Conservation (phyloP, 2,797 vertebrate genomes). For the Nannoperca australis region DNA sequence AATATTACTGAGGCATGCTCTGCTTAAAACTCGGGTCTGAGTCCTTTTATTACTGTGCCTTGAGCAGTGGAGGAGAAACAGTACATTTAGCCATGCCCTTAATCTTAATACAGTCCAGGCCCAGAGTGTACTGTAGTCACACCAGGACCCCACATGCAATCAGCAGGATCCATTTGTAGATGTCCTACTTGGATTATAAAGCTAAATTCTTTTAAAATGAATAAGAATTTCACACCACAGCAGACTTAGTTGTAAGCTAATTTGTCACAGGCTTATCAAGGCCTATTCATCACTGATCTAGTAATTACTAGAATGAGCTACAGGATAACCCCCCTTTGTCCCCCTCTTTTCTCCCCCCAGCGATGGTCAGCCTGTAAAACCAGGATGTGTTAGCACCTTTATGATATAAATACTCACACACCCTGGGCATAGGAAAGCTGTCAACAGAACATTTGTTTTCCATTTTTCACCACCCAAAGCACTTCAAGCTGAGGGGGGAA, state of each 20-base stretch:
- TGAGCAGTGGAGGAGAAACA: constrained; percentile 10
- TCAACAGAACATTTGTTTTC: constrained; percentile 98
- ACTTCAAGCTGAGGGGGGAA: constrained; percentile 81
- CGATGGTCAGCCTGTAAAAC: constrained; percentile 82
- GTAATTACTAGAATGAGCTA: constrained; percentile 79
- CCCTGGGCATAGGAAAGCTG: constrained; percentile 97
- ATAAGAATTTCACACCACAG: constrained; percentile 55
- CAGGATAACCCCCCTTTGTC: constrained; percentile 62
- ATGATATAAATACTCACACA: constrained; percentile 90
- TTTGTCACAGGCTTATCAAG: constrained; percentile 70
- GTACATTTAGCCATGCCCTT: background rate
- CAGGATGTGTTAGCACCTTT: constrained; percentile 87
- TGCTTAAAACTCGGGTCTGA: constrained; percentile 15
- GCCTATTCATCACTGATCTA: constrained; percentile 63
- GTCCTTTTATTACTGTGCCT: constrained; percentile 19
- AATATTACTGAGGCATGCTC: constrained; percentile 55
- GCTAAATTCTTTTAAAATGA: constrained; percentile 36
- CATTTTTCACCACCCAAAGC: constrained; percentile 98
- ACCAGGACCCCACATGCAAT: constrained; percentile 15
- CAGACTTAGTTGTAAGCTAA: constrained; percentile 61
- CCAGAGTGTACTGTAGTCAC: constrained; percentile 21
- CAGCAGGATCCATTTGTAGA: constrained; percentile 39
- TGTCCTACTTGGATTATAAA: constrained; percentile 41
- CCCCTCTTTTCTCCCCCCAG: constrained; percentile 59
- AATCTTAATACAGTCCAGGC: constrained; percentile 18